A percentile compares a stretch with the other conserved stretches of the same genome.
phyloP scores from a whole-genome alignment of 1,140 invertebrate species.

The Heliconius congener region DNA sequence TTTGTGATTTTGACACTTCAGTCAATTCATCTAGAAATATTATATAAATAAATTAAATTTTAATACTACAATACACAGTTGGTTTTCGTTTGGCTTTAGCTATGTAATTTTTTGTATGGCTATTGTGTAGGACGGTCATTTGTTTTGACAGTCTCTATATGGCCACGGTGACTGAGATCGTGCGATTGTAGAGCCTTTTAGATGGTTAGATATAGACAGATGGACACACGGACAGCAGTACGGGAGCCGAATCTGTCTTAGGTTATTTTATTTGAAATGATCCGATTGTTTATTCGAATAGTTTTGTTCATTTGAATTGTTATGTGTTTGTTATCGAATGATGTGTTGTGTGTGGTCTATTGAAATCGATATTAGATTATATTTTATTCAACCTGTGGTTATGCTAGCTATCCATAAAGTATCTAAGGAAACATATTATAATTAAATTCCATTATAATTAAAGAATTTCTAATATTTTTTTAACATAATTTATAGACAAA shows the following conservation, averaged over 20 bases:
- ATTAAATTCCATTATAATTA: no score
- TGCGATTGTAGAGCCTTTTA: slow-evolving; percentile 72
- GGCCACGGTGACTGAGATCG: slow-evolving; percentile 71
- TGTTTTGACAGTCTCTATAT: slow-evolving; percentile 77
- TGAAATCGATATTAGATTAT: not conserved
- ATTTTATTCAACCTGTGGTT: not conserved
- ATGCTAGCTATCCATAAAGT: not conserved
- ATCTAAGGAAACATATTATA: no score
- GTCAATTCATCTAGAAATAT: slow-evolving; percentile 51
- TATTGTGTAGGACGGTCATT: slow-evolving; percentile 70
- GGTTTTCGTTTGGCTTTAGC: slow-evolving; percentile 33
- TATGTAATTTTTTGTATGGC: slow-evolving; percentile 57
- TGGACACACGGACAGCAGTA: slow-evolving; percentile 46
- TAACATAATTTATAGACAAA: no score
- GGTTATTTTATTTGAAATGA: slow-evolving; percentile 31
- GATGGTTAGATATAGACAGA: slow-evolving; percentile 65
- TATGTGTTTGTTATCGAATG: not conserved
- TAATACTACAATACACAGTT: slow-evolving; percentile 42
- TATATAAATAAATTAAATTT: slow-evolving; percentile 40
- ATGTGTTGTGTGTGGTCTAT: not conserved
- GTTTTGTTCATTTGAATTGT: slow-evolving; percentile 14
- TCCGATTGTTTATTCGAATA: slow-evolving; percentile 19
- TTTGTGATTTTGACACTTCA: slow-evolving; percentile 59
- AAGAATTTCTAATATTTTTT: no score
- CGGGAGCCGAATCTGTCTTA: slow-evolving; percentile 24